Percentiles rank a stretch among this genome's conserved stretches.
Evolutionary conservation across 2,797 vertebrate genomes (phyloP).

Genomic region (Platyrinchus mystaceus): DNA sequence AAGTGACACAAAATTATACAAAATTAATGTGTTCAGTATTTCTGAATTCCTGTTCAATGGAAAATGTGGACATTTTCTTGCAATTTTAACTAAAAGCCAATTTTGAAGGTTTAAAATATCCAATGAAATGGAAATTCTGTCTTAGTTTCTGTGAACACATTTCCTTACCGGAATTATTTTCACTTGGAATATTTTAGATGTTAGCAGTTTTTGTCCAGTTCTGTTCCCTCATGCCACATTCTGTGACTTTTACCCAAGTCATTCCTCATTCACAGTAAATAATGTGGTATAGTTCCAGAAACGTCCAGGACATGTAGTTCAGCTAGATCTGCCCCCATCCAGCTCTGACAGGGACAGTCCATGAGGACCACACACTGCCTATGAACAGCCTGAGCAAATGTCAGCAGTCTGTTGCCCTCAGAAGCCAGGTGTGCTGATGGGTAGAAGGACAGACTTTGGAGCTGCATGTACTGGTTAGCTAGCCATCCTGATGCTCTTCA

Average conservation of each 20-base stretch:
- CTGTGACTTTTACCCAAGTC: neutral
- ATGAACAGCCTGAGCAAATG: neutral
- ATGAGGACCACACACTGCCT: no score
- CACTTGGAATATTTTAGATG: neutral
- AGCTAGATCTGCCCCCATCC: neutral
- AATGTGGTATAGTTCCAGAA: neutral
- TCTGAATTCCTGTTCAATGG: neutral
- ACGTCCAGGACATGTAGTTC: neutral
- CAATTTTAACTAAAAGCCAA: neutral
- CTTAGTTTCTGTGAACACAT: neutral
- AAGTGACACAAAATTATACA: neutral
- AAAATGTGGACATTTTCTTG: neutral
- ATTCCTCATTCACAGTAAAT: neutral
- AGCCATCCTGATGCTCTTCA: neutral
- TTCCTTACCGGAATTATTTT: neutral
- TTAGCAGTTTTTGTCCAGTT: neutral
- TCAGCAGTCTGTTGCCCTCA: neutral
- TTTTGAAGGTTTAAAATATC: neutral
- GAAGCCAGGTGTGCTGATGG: neutral
- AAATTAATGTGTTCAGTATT: neutral
- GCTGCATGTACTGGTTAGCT: neutral
- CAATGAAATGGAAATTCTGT: neutral
- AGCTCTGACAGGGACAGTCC: neutral
- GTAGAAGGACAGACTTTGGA: neutral
- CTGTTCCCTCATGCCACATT: neutral